Conservation (phyloP, 2,888 invertebrate genomes). For the Tenthredo mesomela region DNA sequence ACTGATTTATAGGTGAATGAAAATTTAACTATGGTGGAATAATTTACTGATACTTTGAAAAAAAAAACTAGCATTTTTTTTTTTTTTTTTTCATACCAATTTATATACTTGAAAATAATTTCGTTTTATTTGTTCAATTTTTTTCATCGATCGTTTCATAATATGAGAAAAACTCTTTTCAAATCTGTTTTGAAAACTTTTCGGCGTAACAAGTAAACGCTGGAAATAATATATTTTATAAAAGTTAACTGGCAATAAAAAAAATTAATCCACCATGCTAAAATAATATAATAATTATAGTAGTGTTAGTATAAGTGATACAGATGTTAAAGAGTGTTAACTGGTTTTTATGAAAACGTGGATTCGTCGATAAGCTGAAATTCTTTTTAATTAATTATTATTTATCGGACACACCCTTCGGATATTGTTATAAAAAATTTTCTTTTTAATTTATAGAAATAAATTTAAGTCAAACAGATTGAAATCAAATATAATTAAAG, state of each 20-base stretch:
- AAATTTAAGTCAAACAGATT: not conserved
- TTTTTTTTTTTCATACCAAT: too few relatives aligned
- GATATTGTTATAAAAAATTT: not conserved
- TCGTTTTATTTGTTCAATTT: not conserved
- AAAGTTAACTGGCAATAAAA: not conserved
- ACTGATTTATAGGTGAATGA: not conserved
- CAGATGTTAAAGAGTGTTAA: conserved; percentile 35
- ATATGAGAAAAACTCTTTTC: too few relatives aligned
- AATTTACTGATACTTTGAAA: conserved; percentile 1
- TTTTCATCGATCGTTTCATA: too few relatives aligned
- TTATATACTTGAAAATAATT: not conserved
- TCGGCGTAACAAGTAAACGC: not conserved
- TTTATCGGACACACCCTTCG: conserved; percentile 28
- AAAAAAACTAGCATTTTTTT: not conserved
- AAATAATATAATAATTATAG: not conserved
- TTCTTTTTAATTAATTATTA: conserved; percentile 2
- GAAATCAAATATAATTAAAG: conserved; percentile 48
- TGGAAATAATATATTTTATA: not conserved
- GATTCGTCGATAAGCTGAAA: conserved; percentile 3
- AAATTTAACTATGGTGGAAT: conserved; percentile 19
- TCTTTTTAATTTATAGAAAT: not conserved
- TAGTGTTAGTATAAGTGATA: conserved; percentile 44
- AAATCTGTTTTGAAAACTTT: not conserved
- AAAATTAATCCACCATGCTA: conserved; percentile 36
- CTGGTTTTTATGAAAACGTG: not conserved